Percentiles rank a stretch among this genome's conserved stretches.
Evolutionary conservation across 2,797 vertebrate species (phyloP).

Genomic region (Diceros bicornis): DNA sequence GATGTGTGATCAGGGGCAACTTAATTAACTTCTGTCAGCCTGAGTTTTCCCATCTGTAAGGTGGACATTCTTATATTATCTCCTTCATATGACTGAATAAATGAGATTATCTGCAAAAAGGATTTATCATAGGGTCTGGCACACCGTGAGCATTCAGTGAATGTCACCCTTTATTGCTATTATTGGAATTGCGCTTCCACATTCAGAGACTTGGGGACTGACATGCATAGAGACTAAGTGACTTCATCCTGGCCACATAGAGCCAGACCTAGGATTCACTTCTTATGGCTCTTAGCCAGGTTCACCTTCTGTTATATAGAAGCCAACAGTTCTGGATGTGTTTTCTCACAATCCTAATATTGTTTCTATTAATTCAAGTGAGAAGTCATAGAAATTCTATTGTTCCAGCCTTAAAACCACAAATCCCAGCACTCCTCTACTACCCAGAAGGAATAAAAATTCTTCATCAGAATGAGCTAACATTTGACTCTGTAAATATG

Average conservation of each 20-base stretch:
- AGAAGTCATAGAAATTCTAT: neutral
- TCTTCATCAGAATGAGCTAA: neutral
- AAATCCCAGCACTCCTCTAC: slow-evolving; percentile 18
- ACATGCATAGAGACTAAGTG: neutral
- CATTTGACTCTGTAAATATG: neutral
- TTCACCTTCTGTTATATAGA: slow-evolving; percentile 20
- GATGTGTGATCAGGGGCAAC: neutral
- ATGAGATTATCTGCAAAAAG: neutral
- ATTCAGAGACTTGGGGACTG: neutral
- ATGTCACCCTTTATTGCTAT: neutral
- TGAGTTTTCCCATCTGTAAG: slow-evolving; percentile 11
- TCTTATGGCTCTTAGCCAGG: neutral
- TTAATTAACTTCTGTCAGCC: neutral
- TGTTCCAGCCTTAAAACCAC: neutral
- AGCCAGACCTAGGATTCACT: neutral
- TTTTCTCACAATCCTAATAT: neutral
- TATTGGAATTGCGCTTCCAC: neutral
- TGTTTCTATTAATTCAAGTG: neutral
- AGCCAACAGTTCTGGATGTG: neutral
- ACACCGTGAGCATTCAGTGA: neutral
- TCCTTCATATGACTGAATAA: neutral
- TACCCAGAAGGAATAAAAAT: slow-evolving; percentile 13
- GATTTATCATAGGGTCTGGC: neutral
- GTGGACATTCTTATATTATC: neutral
- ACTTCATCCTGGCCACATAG: neutral